Conservation (phyloP, 1,140 invertebrate genomes). For the Diachasma alloeum region DNA sequence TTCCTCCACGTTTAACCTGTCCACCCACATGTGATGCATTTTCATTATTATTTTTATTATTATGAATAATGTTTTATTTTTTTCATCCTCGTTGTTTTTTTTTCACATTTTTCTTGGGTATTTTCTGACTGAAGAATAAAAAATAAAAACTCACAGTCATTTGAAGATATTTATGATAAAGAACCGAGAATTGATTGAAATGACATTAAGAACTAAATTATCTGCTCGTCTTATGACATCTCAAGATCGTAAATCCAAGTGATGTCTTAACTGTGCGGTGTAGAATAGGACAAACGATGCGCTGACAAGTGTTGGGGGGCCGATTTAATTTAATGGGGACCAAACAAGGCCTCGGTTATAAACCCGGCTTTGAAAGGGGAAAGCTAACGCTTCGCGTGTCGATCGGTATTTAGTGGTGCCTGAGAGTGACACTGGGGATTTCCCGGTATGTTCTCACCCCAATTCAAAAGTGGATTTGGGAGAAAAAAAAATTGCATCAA, state of each 20-base stretch:
- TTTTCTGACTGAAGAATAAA: not conserved
- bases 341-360: conserved; percentile 19
- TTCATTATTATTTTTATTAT: conserved; percentile 9
- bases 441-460: not conserved
- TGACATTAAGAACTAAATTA: not conserved
- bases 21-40: conserved; percentile 54
- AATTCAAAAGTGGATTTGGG: not conserved
- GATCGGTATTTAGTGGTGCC: conserved; percentile 62
- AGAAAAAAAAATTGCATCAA: not conserved
- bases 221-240: not conserved
- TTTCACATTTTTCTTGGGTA: not conserved
- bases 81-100: not conserved
- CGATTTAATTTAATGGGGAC: conserved; percentile 60
- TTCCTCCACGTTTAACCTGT: conserved; percentile 50
- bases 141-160: not conserved
- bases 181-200: not conserved
- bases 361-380: conserved; percentile 28
- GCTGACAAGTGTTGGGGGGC: conserved; percentile 46
- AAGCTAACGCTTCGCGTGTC: conserved; percentile 37
- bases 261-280: not conserved
- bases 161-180: not conserved
- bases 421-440: conserved; percentile 55
- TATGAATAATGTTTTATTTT: not conserved
- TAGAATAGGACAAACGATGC: not conserved
- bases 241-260: not conserved